Evolutionary conservation across 2,113 vertebrate species (phyloP), one percentile per base, ranked within the genome.

Genomic region (Taurulus bubalis): DNA sequence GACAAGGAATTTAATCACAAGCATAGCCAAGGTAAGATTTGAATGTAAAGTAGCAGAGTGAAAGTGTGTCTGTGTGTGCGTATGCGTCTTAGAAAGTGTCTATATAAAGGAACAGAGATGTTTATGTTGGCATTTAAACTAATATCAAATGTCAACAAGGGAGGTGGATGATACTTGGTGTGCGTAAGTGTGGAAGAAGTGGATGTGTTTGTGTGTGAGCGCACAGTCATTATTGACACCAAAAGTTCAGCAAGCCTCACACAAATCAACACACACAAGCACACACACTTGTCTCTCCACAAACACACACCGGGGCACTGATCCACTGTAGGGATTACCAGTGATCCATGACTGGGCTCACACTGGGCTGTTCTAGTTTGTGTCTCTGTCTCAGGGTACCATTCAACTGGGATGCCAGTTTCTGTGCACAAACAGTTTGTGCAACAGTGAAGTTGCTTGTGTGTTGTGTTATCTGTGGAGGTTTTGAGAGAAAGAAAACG

Each of bases 1-100:
- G 90, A 90, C 86, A 72, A 66, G 84, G 82, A 84, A 91, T 92
- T 89, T 87, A 93, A 93, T 93, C 93, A 92, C 81, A 85, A 84
- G 79, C 88, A 77, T 74, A 84, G 87, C 88, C 80, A 85, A 87
- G 83, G 87, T 87, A 91, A 89, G 89, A 88, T 91, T 86, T 91
- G 90, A 92, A 93, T 92, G 90, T 90, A 90, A 89, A 94, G 83
- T 80, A 87, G 88, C 68, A 75, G 60, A 73, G 69, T 66, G 55
- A 67, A 63, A 55, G 42, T 66, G 22, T 24, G 56, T 32, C 4
- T 24, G 28, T 69, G 71, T 72, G 22, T 36, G 36, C 1, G 42
- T 73, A 22, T 73, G 45, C 56, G 53, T 75, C 18, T 67, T 58
- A 42, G 65, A 75, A 65, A 60, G 66, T 75, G 83, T 87, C 72